Base-by-base conservation (phyloP, 2,797 vertebrate genomes). In the Falco naumanni region DNA sequence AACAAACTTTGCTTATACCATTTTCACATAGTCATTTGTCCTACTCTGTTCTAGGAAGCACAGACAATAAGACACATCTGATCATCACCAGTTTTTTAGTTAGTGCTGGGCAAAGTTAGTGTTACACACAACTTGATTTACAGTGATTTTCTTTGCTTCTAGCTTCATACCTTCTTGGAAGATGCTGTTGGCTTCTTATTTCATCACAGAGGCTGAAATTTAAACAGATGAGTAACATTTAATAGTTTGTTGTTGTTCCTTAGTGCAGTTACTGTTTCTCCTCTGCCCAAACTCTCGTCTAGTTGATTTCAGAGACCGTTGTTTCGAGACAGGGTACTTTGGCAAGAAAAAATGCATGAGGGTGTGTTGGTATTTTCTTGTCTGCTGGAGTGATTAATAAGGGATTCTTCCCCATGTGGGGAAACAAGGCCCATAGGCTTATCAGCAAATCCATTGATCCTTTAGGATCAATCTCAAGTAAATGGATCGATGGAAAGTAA, bases 71-170 rank as follows among this genome's bases (percentile, higher is more conserved):
- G 34, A 45, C 11, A 11, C 5, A 13, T 84, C 21, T 47, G 45
- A 4, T 64, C 10, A 11, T 65, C 0, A 0, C n/a, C 10, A 26
- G 6, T 25, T 39, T 84, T 71, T 85, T 53, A 25, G 12, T 66
- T 91, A 82, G 47, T 43, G 34, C 19, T 59, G 9, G 4, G 33
- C 7, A 33, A 51, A 56, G 3, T 74, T 76, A 65, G 26, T 31
- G n/a, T 31, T 77, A 26, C 2, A 6, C 39, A 63, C 33, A 93
- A 15, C 24, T 88, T 89, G 48, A 18, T 53, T 29, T 69, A 57
- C 17, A 18, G 8, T 66, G 15, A 43, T 33, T 63, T 89, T 82
- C 34, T 77, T 79, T 70, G 11, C 39, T 91, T 90, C 51, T 69
- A 21, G 34, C n/a, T 66, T 88, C 41, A 41, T 7, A 33, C 5